These are phyloP conservation scores for Caenorhabditis plicata DNA, from an alignment of 2,888 invertebrate species.

Conservation along the genomic window DNA sequence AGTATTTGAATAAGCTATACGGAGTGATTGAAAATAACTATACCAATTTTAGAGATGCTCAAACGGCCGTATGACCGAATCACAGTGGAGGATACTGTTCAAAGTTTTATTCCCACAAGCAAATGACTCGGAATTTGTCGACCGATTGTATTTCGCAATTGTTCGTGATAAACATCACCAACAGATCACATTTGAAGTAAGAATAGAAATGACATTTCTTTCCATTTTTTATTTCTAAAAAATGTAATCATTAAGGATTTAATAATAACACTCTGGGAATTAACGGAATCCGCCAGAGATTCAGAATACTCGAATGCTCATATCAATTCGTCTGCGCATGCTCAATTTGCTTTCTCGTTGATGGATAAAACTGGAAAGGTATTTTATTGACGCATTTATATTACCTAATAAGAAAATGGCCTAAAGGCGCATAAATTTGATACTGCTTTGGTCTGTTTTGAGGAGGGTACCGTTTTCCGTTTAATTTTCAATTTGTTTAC, in stretches of 20 bases:
- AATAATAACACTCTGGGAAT: conserved; percentile 50
- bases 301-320: conserved; percentile 30
- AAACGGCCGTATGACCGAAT: conserved; percentile 55
- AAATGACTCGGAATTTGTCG: conserved; percentile 53
- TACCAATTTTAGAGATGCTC: conserved; percentile 40
- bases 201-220: not conserved
- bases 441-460: no score
- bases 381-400: no score
- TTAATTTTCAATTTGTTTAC: no score
- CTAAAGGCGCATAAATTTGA: no score
- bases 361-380: conserved; percentile 54
- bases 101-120: conserved; percentile 55
- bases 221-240: not conserved
- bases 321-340: conserved; percentile 44
- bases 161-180: conserved; percentile 44
- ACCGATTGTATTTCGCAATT: conserved; percentile 53
- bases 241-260: conserved; percentile 40
- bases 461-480: no score
- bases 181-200: conserved; percentile 48
- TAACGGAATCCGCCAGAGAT: conserved; percentile 30
- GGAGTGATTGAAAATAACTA: not conserved
- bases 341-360: conserved; percentile 50
- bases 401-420: no score
- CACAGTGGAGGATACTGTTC: conserved; percentile 55
- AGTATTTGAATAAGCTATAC: not conserved